Conservation (phyloP, 2,888 invertebrate genomes). For the Octonoba sinensis region DNA sequence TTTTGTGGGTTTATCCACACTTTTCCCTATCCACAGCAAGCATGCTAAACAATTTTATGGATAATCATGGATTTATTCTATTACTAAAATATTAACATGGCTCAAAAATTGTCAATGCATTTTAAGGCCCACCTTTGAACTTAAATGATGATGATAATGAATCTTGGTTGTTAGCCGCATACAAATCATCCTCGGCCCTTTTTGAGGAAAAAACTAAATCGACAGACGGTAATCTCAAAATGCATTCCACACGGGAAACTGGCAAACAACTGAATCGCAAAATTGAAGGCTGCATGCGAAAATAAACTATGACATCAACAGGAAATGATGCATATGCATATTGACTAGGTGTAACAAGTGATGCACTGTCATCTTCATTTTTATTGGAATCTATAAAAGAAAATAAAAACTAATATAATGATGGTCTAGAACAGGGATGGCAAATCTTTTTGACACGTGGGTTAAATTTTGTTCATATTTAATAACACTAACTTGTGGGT, state of each 20-base stretch:
- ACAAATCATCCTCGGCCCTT: constrained; percentile 81
- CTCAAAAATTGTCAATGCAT: too few species aligned
- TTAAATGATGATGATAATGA: constrained; percentile 17
- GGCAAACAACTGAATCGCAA: constrained; percentile 96
- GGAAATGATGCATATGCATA: constrained; percentile 84
- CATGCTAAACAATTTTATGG: too few species aligned
- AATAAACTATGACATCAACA: constrained; percentile 97
- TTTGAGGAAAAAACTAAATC: constrained; percentile 97
- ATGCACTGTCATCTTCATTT: constrained; percentile 47
- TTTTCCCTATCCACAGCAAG: too few species aligned
- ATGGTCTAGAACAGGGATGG: too few species aligned
- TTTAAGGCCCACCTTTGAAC: constrained; percentile 21
- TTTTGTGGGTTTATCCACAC: too few species aligned
- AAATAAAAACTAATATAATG: constrained; percentile 1
- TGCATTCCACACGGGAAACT: constrained; percentile 94
- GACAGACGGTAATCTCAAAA: constrained; percentile 94
- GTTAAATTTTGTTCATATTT: neutral
- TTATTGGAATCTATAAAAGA: constrained; percentile 49
- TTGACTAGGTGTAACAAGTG: constrained; percentile 66
- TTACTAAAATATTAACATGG: too few species aligned
- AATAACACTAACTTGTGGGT: too few species aligned
- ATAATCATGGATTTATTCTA: too few species aligned
- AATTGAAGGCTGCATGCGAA: constrained; percentile 97
- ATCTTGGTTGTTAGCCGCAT: constrained; percentile 52
- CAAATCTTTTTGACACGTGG: too few species aligned